These are phyloP conservation scores for Parus major DNA, from an alignment of 2,113 vertebrate genomes.

Conservation along the genomic window DNA sequence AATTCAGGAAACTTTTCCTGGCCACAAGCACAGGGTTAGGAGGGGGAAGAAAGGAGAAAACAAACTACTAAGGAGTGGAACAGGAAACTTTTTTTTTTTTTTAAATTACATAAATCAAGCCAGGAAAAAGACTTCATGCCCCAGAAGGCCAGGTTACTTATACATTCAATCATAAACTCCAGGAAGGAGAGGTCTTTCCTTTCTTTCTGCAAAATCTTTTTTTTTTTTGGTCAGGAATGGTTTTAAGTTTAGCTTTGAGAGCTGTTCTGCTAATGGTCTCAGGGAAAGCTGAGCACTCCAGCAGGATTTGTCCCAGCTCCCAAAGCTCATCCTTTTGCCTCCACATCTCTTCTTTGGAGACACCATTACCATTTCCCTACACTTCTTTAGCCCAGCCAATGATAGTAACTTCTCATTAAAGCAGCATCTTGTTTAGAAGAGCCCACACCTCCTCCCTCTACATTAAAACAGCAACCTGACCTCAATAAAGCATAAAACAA, in stretches of 20 bases:
- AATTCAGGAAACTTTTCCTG: not conserved
- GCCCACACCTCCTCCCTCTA: not conserved
- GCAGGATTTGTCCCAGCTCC: not conserved
- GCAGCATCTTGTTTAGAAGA: not conserved
- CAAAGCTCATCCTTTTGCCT: not conserved
- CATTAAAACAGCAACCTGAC: conserved; percentile 35
- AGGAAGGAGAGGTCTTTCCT: conserved; percentile 10
- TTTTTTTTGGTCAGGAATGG: not conserved
- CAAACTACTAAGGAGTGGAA: not conserved
- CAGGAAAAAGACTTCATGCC: not conserved
- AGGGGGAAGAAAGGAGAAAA: not conserved
- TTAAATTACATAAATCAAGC: not conserved
- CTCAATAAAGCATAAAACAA: conserved; percentile 65
- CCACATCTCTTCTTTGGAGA: not conserved
- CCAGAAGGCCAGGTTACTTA: conserved; percentile 23
- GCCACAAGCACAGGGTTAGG: not conserved
- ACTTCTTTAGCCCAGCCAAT: not conserved
- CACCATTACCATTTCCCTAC: not conserved
- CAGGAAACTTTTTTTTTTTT: not conserved
- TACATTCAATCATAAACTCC: not conserved
- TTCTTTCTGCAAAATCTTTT: conserved; percentile 3
- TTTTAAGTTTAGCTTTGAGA: not conserved
- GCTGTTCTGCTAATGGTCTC: too few species aligned
- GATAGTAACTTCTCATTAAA: not conserved
- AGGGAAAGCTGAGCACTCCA: not conserved